Evolutionary conservation across 2,113 vertebrate genomes (phyloP), one percentile per base, ranked within the genome.

Genomic region (Hemiscyllium ocellatum): DNA sequence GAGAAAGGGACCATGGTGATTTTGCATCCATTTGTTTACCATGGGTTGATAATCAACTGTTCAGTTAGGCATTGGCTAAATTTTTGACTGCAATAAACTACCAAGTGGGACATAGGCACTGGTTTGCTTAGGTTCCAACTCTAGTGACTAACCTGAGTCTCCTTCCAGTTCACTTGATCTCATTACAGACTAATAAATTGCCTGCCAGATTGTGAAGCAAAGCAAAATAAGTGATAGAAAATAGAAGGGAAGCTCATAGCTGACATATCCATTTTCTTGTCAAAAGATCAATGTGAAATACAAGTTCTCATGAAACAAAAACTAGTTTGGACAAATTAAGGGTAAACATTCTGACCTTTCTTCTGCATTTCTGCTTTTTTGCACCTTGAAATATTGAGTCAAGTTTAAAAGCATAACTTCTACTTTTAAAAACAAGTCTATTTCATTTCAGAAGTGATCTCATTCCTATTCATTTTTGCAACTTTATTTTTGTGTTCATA

Each of bases 11-110:
- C 90, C 61, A 42, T 22, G 90, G 17, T 8, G 90, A 94, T 65
- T 68, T 94, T 94, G 90, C 68, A 94, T 94, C 91, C 65, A 94
- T 69, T 94, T 69, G 19, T 37, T 47, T 66, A 94, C 47, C 61
- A 68, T 69, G 33, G 91, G n/a, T 69, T 20, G 66, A 94, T 69
- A 69, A 47, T 69, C 91, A 42, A 69, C 66, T 24, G 22, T 42
- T 47, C 65, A 94, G 37, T n/a, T 68, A 26, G 91, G 68, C 91
- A 94, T 70, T 20, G n/a, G 91, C 66, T 94, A 42, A 69, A 68
- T 69, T 2, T 10, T 69, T 20, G 26, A 10, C 91, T 94, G 69
- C 37, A 94, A 94, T 47, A 94, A 69, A 68, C 69, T 94, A 69
- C 65, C 13, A 69, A 19, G 22, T 69, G n/a, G 69, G 91, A 94